Evolutionary conservation across 1,140 invertebrate genomes (phyloP), one percentile per base, ranked within the genome.

Genomic region (Pachypeltis micranthus): DNA sequence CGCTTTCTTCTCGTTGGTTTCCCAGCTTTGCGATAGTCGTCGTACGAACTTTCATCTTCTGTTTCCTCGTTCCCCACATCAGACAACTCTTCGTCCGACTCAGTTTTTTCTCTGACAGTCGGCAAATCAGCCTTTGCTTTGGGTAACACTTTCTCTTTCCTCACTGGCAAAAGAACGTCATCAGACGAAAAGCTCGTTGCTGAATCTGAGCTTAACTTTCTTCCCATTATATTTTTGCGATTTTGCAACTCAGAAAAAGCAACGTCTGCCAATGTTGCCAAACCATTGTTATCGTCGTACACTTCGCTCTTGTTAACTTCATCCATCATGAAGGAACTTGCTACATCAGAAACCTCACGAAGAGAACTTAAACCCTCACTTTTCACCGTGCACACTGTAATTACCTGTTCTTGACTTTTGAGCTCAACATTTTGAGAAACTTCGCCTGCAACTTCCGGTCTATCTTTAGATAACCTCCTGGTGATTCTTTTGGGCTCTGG

Each of bases 181-280:
- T 51, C 47, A 51, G 47, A 51, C 10, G 47, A 51, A 51, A 51
- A 51, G 23, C 47, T 51, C 10, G 47, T 51, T 10, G 47, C 47
- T 51, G 47, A 51, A 51, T 51, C 47, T 4, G 47, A 51, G 19
- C 47, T 51, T 16, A 51, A 21, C 19, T 51, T 51, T 21, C 47
- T 51, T 10, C 16, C 31, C 47, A 51, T 51, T 16, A 21, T 21
- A 51, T 10, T 51, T 21, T 51, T 51, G 12, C 47, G 10, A 51
- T 51, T 51, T 51, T 51, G 47, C 21, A 51, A 51, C 23, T 51
- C 47, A 4, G 47, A 14, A 4, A 51, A 21, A 10, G 47, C 47
- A 10, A 51, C 47, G 47, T 51, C 47, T 4, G 47, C 12, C 19
- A 51, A 21, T 10, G 23, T 51, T 51, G 47, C 47, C 19, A 51